Evolutionary conservation across 2,797 vertebrate species (phyloP).

Genomic region (Dendrocincla fuliginosa): DNA sequence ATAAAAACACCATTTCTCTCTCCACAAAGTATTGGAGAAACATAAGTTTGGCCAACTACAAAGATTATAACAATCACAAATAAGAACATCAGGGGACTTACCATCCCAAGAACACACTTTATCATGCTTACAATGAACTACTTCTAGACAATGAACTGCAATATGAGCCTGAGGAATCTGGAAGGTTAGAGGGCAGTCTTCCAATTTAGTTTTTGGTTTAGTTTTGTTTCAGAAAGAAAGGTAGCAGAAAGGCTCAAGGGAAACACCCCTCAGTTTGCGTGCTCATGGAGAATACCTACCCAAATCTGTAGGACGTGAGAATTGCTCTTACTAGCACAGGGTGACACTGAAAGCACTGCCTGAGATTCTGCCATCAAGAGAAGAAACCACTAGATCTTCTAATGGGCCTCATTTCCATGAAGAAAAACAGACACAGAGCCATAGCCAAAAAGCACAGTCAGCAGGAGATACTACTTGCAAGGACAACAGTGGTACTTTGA

Average conservation of each 20-base stretch:
- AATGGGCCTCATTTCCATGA: background rate
- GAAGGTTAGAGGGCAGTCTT: background rate
- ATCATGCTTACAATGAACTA: fast-evolving
- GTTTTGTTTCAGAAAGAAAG: background rate
- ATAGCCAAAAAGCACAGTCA: background rate
- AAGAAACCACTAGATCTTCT: background rate
- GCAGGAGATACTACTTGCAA: background rate
- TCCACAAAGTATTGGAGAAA: background rate
- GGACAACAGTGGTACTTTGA: fast-evolving
- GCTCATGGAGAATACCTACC: background rate
- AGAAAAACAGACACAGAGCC: background rate
- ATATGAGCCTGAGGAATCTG: background rate
- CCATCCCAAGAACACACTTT: background rate
- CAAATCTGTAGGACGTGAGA: background rate
- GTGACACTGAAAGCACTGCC: background rate
- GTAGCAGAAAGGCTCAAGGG: background rate
- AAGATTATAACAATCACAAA: background rate
- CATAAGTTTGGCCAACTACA: background rate
- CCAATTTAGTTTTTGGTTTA: background rate
- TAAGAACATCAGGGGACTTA: background rate
- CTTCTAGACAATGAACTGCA: background rate
- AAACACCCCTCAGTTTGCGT: background rate
- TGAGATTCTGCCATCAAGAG: background rate
- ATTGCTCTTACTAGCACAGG: background rate
- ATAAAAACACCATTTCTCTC: background rate